A percentile compares a stretch with the other conserved stretches of the same genome.
Conservation (phyloP, 2,797 vertebrate genomes). For the Sitta carolinensis region DNA sequence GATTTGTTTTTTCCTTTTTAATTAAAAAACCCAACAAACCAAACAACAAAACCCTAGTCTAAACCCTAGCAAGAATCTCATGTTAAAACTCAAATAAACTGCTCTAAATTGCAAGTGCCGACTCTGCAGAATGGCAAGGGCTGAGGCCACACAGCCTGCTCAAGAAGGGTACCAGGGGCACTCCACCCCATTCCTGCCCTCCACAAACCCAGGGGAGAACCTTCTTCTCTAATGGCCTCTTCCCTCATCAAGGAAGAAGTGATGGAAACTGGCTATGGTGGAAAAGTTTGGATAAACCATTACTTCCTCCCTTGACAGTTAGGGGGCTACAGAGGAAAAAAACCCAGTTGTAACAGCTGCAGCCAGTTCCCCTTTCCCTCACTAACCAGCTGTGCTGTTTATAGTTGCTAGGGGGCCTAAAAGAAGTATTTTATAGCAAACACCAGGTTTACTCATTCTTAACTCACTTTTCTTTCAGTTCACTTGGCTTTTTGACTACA, state of each 20-base stretch:
- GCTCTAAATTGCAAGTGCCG: rapidly evolving
- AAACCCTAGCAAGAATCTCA: neutral
- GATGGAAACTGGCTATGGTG: neutral
- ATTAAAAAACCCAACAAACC: rapidly evolving
- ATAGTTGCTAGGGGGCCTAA: neutral
- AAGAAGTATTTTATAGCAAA: neutral
- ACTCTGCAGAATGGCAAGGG: neutral
- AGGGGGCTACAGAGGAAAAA: neutral
- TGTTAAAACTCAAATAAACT: neutral
- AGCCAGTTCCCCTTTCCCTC: neutral
- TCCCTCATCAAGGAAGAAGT: neutral
- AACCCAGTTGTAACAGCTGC: neutral
- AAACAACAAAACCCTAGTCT: neutral
- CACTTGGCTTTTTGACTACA: neutral
- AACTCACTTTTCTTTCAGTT: neutral
- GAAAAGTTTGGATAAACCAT: neutral
- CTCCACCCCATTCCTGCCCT: too few relatives aligned
- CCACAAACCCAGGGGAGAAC: neutral
- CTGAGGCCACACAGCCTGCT: rapidly evolving
- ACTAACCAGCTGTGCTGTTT: neutral
- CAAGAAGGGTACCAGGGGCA: neutral
- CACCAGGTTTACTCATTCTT: neutral
- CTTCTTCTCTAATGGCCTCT: neutral
- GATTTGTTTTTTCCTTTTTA: neutral
- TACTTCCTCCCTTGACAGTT: neutral